These are phyloP conservation scores for Struthidea cinerea DNA, from an alignment of 2,113 vertebrate genomes.

Conservation along the genomic window DNA sequence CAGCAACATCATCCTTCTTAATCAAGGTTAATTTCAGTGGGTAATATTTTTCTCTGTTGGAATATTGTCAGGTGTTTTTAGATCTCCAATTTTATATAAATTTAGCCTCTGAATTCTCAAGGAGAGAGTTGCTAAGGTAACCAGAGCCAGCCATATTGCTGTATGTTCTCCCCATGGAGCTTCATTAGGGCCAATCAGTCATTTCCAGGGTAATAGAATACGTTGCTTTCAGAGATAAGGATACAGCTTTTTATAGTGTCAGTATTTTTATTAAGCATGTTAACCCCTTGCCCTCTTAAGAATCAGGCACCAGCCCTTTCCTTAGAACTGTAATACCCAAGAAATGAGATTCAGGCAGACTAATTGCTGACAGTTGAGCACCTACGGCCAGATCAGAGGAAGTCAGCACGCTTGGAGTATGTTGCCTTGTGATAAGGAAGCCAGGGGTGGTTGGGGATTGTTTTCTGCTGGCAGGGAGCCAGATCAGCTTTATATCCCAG, in stretches of 20 bases:
- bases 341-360: constrained; percentile 17
- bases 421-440: neutral
- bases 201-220: constrained; percentile 55
- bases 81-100: constrained; percentile 64
- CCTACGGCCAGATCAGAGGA: neutral
- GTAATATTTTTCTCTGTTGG: constrained; percentile 56
- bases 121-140: constrained; percentile 75
- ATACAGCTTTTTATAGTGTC: constrained; percentile 62
- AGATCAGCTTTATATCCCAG: neutral
- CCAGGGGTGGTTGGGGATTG: neutral
- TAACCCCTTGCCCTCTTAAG: constrained; percentile 39
- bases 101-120: constrained; percentile 64
- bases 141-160: constrained; percentile 58
- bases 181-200: constrained; percentile 66
- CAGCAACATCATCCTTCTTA: constrained; percentile 51
- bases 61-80: constrained; percentile 61
- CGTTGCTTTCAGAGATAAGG: constrained; percentile 28
- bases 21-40: constrained; percentile 69
- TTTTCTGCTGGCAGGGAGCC: neutral
- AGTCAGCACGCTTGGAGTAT: neutral
- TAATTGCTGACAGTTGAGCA: neutral
- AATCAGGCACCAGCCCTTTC: neutral
- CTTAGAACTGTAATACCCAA: neutral
- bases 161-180: constrained; percentile 50
- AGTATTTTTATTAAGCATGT: constrained; percentile 47